A percentile compares a stretch with the other conserved stretches of the same genome.
phyloP scores from a whole-genome alignment of 2,797 vertebrate species.

The Propithecus deckenii region DNA sequence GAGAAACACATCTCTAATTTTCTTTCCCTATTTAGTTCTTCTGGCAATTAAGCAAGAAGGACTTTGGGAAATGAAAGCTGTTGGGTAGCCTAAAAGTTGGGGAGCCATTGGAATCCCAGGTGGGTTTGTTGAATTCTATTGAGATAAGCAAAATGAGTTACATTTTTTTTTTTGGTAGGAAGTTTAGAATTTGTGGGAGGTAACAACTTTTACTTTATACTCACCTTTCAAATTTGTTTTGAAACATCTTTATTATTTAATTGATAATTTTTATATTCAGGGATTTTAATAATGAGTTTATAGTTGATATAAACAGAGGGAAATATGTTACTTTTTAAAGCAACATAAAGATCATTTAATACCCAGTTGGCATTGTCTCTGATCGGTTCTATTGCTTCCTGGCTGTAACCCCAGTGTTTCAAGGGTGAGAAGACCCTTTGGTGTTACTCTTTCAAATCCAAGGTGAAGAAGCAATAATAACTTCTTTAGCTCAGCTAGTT shows the following conservation, averaged over 20 bases:
- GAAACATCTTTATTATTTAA: neutral
- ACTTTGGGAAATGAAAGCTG: neutral
- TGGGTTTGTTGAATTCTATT: neutral
- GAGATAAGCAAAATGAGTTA: neutral
- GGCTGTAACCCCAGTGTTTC: neutral
- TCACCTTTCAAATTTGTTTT: neutral
- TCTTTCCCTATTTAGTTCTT: neutral
- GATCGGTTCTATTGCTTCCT: fast-evolving
- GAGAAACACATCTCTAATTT: neutral
- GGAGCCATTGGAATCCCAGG: neutral
- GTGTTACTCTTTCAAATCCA: neutral
- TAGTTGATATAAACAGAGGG: neutral
- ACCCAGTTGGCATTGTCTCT: neutral
- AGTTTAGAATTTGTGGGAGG: neutral
- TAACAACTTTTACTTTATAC: neutral
- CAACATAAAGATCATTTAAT: neutral
- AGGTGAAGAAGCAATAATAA: neutral
- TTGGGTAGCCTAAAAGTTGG: neutral
- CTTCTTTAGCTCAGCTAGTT: neutral
- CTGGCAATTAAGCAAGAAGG: neutral
- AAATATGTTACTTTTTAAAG: neutral
- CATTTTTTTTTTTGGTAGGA: neutral
- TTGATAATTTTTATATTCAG: neutral
- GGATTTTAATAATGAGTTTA: neutral
- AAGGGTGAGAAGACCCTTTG: neutral